Evolutionary conservation across 2,888 invertebrate species (phyloP).

Genomic region (Hemistola chrysoprasaria): DNA sequence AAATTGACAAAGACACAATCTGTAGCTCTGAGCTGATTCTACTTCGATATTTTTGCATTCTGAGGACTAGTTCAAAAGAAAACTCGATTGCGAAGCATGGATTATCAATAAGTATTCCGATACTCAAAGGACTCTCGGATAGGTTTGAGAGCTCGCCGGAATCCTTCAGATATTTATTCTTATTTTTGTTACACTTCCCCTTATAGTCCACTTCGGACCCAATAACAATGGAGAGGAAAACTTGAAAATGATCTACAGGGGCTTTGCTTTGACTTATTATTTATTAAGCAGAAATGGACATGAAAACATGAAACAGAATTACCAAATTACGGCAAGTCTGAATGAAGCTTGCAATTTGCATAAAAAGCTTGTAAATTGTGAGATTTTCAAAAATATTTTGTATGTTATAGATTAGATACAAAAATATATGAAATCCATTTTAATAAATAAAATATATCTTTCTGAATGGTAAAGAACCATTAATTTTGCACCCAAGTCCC

Average conservation of each 20-base stretch:
- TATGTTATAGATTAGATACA: too few species aligned
- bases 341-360: too few species aligned
- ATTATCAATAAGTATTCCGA: conserved; percentile 17
- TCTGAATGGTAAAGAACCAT: too few species aligned
- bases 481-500: not conserved
- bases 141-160: conserved; percentile 6
- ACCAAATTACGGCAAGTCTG: too few species aligned
- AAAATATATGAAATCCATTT: too few species aligned
- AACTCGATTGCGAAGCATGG: conserved; percentile 8
- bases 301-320: too few species aligned
- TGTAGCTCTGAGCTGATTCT: not conserved
- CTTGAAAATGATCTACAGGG: not conserved
- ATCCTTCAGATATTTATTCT: conserved; percentile 12
- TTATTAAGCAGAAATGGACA: too few species aligned
- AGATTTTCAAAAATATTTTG: too few species aligned
- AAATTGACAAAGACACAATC: too few species aligned
- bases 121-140: conserved; percentile 12
- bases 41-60: conserved; percentile 6
- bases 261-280: too few species aligned
- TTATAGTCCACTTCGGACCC: conserved; percentile 5
- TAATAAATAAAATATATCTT: too few species aligned
- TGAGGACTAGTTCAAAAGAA: conserved; percentile 12
- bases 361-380: too few species aligned
- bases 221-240: not conserved
- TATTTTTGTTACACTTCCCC: conserved; percentile 9